These are phyloP conservation scores for Cantharis nigra DNA, from an alignment of 2,888 invertebrate genomes.

Conservation along the genomic window DNA sequence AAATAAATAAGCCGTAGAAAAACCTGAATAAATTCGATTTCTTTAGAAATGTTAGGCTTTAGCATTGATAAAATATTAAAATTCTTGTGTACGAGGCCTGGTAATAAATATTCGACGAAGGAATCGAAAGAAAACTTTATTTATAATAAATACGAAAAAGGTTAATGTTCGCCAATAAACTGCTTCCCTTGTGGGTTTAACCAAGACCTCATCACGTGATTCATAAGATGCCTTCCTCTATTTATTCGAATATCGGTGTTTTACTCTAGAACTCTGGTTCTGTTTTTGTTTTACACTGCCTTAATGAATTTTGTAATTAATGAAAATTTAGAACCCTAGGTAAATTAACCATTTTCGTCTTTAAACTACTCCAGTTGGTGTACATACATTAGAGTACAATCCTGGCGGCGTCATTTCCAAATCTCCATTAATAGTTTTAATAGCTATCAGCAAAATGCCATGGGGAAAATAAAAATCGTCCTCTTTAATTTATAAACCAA, in stretches of 20 bases:
- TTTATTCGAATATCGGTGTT: background rate
- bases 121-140: background rate
- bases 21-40: background rate
- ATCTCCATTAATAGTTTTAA: too few relatives aligned
- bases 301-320: background rate
- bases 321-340: background rate
- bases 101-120: background rate
- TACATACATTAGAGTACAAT: background rate
- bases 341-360: background rate
- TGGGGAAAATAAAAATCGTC: background rate
- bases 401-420: too few relatives aligned
- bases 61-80: background rate
- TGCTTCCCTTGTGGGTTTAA: background rate
- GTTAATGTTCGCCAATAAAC: background rate
- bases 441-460: too few relatives aligned
- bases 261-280: background rate
- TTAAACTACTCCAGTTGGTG: background rate
- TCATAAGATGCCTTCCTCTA: background rate
- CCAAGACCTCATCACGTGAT: background rate
- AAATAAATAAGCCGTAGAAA: background rate
- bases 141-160: background rate
- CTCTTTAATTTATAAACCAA: too few relatives aligned
- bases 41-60: background rate
- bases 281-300: background rate
- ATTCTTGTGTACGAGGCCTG: background rate